Percentiles rank a stretch among this genome's conserved stretches.
phyloP scores from a whole-genome alignment of 2,888 invertebrate genomes.

The Notodonta dromedarius region DNA sequence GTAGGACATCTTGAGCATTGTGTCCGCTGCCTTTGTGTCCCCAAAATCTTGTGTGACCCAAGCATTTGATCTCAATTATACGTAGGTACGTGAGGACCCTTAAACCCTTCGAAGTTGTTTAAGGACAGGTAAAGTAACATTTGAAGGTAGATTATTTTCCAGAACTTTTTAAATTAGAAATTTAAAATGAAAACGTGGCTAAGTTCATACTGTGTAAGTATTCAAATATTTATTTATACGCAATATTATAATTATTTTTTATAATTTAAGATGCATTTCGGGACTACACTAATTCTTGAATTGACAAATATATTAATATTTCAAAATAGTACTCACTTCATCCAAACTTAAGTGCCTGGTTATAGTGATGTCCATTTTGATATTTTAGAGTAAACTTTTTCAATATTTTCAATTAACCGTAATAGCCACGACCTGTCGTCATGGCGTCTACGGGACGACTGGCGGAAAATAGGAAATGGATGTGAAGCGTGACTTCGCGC shows the following conservation, averaged over 20 bases:
- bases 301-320: neutral
- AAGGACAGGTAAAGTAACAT: neutral
- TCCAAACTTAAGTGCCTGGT: slow-evolving; percentile 81
- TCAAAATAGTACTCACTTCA: slow-evolving; percentile 65
- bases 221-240: too few species aligned
- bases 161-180: too few species aligned
- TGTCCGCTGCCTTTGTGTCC: slow-evolving; percentile 15
- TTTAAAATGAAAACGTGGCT: too few species aligned
- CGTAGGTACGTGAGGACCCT: slow-evolving; percentile 6
- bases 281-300: too few species aligned
- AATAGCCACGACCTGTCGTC: slow-evolving; percentile 18
- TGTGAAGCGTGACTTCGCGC: slow-evolving; percentile 38
- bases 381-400: slow-evolving; percentile 9
- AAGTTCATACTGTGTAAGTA: too few species aligned
- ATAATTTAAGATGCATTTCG: too few species aligned
- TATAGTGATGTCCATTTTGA: slow-evolving; percentile 75
- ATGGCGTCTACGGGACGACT: slow-evolving; percentile 53
- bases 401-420: slow-evolving; percentile 9
- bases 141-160: too few species aligned
- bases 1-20: slow-evolving; percentile 22
- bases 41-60: slow-evolving; percentile 11
- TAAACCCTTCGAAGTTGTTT: slow-evolving; percentile 19
- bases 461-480: slow-evolving; percentile 54
- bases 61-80: slow-evolving; percentile 24
- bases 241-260: too few species aligned